A percentile compares a stretch with the other conserved stretches of the same genome.
These are phyloP conservation scores for Calameuta pallipes DNA, from an alignment of 2,888 invertebrate genomes.

Conservation along the genomic window DNA sequence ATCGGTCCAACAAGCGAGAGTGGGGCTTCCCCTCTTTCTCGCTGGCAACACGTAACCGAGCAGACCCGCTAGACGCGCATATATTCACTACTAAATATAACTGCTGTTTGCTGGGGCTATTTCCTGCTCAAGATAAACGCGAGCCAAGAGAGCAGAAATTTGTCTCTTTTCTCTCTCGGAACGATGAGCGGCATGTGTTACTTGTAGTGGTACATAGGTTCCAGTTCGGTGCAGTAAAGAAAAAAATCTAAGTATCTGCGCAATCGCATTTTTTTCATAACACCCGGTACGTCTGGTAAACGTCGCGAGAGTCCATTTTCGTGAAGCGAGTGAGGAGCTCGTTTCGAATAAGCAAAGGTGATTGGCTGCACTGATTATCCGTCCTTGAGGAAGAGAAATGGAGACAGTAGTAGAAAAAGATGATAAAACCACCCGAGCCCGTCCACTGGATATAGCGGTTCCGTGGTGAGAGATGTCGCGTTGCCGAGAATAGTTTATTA, in stretches of 20 bases:
- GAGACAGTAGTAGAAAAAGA: not conserved
- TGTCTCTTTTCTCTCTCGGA: constrained; percentile 3
- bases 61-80: not conserved
- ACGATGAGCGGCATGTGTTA: too few species aligned
- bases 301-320: too few species aligned
- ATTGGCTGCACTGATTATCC: too few species aligned
- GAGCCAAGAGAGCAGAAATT: constrained; percentile 29
- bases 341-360: too few species aligned
- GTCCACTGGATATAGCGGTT: not conserved
- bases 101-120: constrained; percentile 38
- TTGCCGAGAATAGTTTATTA: constrained; percentile 29
- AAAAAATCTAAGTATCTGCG: too few species aligned
- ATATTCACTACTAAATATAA: constrained; percentile 44
- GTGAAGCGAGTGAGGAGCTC: too few species aligned
- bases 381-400: constrained; percentile 5
- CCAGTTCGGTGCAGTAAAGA: too few species aligned
- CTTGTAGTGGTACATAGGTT: too few species aligned
- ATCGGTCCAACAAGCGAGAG: not conserved
- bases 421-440: not conserved
- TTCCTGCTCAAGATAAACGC: constrained; percentile 41
- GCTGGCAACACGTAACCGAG: not conserved
- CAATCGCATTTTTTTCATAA: too few species aligned
- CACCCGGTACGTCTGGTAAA: too few species aligned
- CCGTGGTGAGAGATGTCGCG: too few species aligned
- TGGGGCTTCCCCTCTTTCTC: constrained; percentile 7